Percentiles rank a stretch among this genome's conserved stretches.
These are phyloP conservation scores for Petroica traversi DNA, from an alignment of 2,113 vertebrate species.

Conservation along the genomic window DNA sequence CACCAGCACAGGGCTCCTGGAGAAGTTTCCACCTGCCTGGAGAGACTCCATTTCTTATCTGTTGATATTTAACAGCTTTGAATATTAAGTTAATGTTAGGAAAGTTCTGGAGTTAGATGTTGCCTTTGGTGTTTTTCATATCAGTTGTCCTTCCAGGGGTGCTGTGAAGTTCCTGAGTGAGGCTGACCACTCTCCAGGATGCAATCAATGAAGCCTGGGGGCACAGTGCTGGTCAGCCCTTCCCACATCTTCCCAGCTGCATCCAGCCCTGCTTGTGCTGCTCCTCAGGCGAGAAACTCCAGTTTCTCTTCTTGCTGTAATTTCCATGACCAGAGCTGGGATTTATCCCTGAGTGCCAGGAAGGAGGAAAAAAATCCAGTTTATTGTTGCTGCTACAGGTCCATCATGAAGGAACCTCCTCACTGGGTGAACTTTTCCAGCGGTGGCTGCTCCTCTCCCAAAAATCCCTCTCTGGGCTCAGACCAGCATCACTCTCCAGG, in stretches of 20 bases:
- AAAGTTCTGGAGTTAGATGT: background rate
- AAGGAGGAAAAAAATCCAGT: background rate
- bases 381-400: background rate
- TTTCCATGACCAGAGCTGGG: fast-evolving
- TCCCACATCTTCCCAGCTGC: background rate
- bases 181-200: background rate
- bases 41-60: background rate
- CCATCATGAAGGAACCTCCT: fast-evolving
- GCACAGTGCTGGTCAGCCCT: background rate
- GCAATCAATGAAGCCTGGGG: background rate
- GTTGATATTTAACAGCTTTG: background rate
- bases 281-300: background rate
- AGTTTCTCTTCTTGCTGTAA: background rate
- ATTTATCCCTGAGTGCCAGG: background rate
- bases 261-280: background rate
- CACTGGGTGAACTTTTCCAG: background rate
- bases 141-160: background rate
- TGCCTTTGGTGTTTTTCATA: background rate
- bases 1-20: background rate
- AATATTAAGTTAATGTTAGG: background rate
- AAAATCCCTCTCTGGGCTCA: background rate
- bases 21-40: background rate
- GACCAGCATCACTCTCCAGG: background rate
- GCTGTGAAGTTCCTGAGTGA: background rate
- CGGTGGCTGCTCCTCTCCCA: background rate